Base-by-base conservation (phyloP, 2,888 invertebrate species). In the Chromoteleia sp. region DNA sequence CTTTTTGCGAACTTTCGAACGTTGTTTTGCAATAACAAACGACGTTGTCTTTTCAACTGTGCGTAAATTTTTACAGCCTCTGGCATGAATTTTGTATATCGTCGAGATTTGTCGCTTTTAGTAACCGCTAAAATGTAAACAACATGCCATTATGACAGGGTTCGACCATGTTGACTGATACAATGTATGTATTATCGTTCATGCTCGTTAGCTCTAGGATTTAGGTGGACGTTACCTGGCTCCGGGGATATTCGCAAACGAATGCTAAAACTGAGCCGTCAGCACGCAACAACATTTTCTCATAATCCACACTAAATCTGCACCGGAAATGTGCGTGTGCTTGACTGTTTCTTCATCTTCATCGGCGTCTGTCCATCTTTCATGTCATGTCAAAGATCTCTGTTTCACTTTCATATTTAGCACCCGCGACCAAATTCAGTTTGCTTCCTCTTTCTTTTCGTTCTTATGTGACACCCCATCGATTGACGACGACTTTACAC, bases 191-290 rank as follows among this genome's bases (percentile, higher is more conserved):
- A 86, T 84, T 85, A 76, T 84, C 82, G 81, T 86, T 76, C 85
- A 84, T 85, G 85, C 85, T 85, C 87, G 85, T 86, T 87, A 88
- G 88, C 61, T 74, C 70, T 88, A 87, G 87, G 85, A 86, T 79
- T 85, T 88, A 87, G 86, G 85, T 84, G 86, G 83, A 84, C 83
- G 82, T 84, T 78, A 85, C 84, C 81, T 86, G 84, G 85, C 85
- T 86, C 87, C 84, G 83, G 85, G 85, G 83, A 83, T 84, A 84
- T 83, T 83, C 65, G 56, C 43, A 65, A 81, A 54, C 61, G 52
- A 74, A 43, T 39, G 45, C 65, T 54, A 70, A 52, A 59, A 82
- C 73, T 39, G 41, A 59, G 48, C 30, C 43, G 84, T 71, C 68
- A 59, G 65, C 80, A 81, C 80, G 75, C 75, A 74, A 70, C 65